Percentiles rank a stretch among this genome's conserved stretches.
Conservation (phyloP, 2,113 vertebrate genomes). For the Silurus meridionalis region DNA sequence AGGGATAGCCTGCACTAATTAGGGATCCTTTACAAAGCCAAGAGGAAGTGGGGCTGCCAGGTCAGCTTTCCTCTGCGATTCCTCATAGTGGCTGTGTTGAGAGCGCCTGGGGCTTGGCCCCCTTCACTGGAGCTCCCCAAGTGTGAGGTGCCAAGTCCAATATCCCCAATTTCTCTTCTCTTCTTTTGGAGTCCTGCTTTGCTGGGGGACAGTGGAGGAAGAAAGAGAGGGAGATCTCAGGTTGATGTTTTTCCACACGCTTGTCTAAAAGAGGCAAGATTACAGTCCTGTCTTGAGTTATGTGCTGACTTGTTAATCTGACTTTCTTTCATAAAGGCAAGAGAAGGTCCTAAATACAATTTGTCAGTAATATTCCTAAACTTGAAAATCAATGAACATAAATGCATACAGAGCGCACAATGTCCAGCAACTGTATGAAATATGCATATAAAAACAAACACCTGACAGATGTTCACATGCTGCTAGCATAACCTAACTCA, state of each 20-base stretch:
- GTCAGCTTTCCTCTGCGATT: constrained; percentile 82
- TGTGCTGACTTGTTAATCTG: constrained; percentile 76
- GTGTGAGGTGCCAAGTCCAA: constrained; percentile 84
- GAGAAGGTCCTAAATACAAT: neutral
- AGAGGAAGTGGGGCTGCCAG: constrained; percentile 88
- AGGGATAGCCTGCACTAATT: constrained; percentile 74
- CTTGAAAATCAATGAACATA: constrained; percentile 1
- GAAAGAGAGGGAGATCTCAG: constrained; percentile 26
- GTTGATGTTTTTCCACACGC: constrained; percentile 44
- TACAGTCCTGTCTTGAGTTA: constrained; percentile 70
- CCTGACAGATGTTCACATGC: constrained; percentile 17
- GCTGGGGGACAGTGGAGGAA: constrained; percentile 9
- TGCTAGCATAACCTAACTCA: neutral
- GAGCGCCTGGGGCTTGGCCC: constrained; percentile 71
- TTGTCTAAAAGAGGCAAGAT: constrained; percentile 63
- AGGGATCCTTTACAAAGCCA: constrained; percentile 77
- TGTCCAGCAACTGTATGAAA: constrained; percentile 1
- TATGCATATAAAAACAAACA: constrained; percentile 10
- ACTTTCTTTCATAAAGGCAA: constrained; percentile 51
- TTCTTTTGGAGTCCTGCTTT: constrained; percentile 23
- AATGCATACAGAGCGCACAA: neutral
- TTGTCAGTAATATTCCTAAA: neutral
- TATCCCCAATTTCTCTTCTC: constrained; percentile 80
- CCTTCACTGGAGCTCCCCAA: constrained; percentile 63
- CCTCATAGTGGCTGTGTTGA: constrained; percentile 75